Evolutionary conservation across 1,140 invertebrate species (phyloP), one percentile per base, ranked within the genome.

Genomic region (Solenopsis fugax): DNA sequence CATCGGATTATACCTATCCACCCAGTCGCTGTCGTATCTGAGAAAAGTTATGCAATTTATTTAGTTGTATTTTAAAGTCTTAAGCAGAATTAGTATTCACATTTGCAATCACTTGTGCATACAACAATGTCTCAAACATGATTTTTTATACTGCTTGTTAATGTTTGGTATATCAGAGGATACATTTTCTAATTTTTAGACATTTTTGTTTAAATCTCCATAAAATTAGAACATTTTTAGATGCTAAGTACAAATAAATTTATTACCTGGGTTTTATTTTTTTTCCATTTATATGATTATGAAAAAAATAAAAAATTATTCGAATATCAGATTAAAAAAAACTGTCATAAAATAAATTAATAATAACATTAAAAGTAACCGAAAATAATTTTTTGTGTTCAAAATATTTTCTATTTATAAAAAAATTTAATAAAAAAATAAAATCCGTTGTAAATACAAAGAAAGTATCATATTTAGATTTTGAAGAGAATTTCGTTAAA

Each of bases 1-100:
- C 54, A 96, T 95, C 18, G 98, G 98, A 95, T 98, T 97, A 94
- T 98, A 97, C 89, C 96, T 95, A 90, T 97, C 96, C 0, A 95
- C 94, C 95, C 94, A 95, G 72, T 95, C 94, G 62, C 95, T 95
- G 37, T 95, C 95, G 48, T 93, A 94, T 50, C 94, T 95, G 52
- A 73, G 91, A 84, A 87, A 45, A 73, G 5, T 65, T 6, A 9
- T 34, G 3, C 0, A n/a, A 87, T 50, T 58, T 1, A 60, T 18
- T 77, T 60, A 64, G 24, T 1, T 41, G 29, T 48, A 29, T 77
- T 45, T 64, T 37, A 21, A 77, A 37, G 2, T 72, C 10, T 2
- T 16, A 16, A 48, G 1, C 2, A 2, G 6, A 60, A n/a, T 48
- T 18, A 69, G 24, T 6, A 6, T 65, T 54, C 2, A 9, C 34